Evolutionary conservation across 2,888 invertebrate genomes (phyloP), one percentile per base, ranked within the genome.

Genomic region (Teinopalpus imperialis): DNA sequence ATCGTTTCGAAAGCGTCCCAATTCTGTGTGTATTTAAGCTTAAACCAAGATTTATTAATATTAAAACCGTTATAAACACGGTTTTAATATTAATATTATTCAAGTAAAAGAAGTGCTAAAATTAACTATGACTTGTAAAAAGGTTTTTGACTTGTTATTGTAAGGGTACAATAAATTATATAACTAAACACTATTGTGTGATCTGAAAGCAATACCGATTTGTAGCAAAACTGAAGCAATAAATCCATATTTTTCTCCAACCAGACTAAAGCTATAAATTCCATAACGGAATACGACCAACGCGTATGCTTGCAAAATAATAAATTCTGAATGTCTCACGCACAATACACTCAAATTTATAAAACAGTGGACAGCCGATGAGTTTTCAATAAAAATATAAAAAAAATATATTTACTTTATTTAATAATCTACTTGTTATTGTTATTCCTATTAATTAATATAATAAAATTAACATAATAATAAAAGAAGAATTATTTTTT

Each of bases 201-300:
- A 14, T 34, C 32, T 16, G 34, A 66, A 63, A 64, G 62, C 69
- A 72, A 70, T 72, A 73, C 72, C 69, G 54, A 70, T 74, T 74
- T 76, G 70, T 76, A 68, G 64, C 69, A 63, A 69, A 69, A 60
- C 63, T 61, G 42, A 50, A 45, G 64, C 69, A 67, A 76, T 79
- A 79, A 77, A 76, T 76, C 70, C 66, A 76, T 78, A 79, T 81
- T 80, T 80, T 81, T 77, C 75, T 74, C 72, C 53, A 63, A 53
- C 65, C 69, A 65, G 73, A 69, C 74, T 68, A 63, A 63, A 63
- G 74, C 74, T 56, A 80, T 81, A 81, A 82, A 81, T 81, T 72
- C 61, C 59, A 63, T 65, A 66, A 64, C 63, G 69, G 66, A 66
- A 72, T 70, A 70, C 70, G 69, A 66, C 62, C 61, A 63, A 57